Evolutionary conservation across 2,888 invertebrate species (phyloP).

Genomic region (Lordiphosa fenestrarum): DNA sequence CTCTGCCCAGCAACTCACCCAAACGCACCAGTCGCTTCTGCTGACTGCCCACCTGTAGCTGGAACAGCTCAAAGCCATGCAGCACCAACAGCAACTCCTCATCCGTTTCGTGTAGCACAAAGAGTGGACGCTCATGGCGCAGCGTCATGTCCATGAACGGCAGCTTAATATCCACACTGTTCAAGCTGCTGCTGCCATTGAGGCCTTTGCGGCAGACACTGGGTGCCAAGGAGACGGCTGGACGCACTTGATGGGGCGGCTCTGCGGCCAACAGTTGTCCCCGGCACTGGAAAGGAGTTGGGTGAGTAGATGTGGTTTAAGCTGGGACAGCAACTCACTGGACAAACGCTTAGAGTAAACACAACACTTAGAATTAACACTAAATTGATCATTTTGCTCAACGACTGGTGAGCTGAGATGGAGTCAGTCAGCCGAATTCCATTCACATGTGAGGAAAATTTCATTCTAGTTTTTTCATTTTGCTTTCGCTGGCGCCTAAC

Average conservation of each 20-base stretch:
- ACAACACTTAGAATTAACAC: too few species aligned
- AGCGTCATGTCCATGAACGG: slow-evolving; percentile 77
- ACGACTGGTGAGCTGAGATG: too few species aligned
- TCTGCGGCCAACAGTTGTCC: slow-evolving; percentile 5
- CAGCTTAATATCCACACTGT: slow-evolving; percentile 62
- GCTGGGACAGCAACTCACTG: not conserved
- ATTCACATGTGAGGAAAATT: too few species aligned
- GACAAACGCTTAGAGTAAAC: too few species aligned
- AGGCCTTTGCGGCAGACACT: slow-evolving; percentile 39
- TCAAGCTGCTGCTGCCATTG: slow-evolving; percentile 43
- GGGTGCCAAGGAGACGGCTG: slow-evolving; percentile 5
- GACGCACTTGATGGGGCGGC: not conserved
- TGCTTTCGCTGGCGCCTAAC: too few species aligned
- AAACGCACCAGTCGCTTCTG: slow-evolving; percentile 67
- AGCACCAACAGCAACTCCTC: slow-evolving; percentile 65
- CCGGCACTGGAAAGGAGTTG: not conserved
- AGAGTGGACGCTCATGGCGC: slow-evolving; percentile 53
- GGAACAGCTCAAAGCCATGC: slow-evolving; percentile 74
- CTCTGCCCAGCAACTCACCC: slow-evolving; percentile 60
- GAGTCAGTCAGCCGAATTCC: too few species aligned
- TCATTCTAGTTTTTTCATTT: too few species aligned
- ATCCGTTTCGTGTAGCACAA: slow-evolving; percentile 63
- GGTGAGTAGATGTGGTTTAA: too few species aligned
- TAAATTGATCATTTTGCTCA: too few species aligned
- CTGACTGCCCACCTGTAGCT: slow-evolving; percentile 56